Evolutionary conservation across 2,113 vertebrate species (phyloP).

Genomic region (Percina caprodes): DNA sequence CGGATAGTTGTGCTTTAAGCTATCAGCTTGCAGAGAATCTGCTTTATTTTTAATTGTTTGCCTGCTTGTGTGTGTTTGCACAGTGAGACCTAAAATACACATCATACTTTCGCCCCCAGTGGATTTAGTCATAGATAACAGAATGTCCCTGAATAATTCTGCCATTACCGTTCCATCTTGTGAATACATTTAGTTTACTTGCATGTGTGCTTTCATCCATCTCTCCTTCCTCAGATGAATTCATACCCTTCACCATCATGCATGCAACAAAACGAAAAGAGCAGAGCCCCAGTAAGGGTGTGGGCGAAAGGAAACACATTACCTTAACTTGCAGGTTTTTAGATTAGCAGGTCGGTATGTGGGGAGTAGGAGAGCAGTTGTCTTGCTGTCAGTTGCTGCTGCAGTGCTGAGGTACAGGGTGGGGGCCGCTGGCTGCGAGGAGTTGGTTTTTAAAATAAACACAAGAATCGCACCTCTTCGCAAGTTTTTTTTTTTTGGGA

Average conservation of each 20-base stretch:
- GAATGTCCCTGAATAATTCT: conserved; percentile 4
- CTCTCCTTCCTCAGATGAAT: neutral
- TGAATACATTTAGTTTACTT: neutral
- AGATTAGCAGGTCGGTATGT: neutral
- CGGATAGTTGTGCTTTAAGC: neutral
- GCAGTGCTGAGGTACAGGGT: neutral
- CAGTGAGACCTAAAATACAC: neutral
- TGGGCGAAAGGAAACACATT: neutral
- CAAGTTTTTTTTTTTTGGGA: conserved; percentile 62
- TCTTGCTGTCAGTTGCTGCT: neutral
- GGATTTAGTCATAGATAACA: neutral
- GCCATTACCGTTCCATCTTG: neutral
- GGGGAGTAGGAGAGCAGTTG: neutral
- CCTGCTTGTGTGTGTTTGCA: conserved; percentile 1
- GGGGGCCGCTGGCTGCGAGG: neutral
- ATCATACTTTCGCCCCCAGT: neutral
- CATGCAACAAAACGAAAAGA: neutral
- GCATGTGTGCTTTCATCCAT: neutral
- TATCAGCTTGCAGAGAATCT: neutral
- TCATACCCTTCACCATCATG: neutral
- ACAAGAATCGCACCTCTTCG: conserved; percentile 56
- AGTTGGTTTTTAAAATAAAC: conserved; percentile 58
- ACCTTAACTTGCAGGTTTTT: neutral
- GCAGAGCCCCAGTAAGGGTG: neutral
- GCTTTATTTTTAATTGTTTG: neutral